Conservation (phyloP, 2,797 vertebrate genomes). For the Lacerta viridis region DNA sequence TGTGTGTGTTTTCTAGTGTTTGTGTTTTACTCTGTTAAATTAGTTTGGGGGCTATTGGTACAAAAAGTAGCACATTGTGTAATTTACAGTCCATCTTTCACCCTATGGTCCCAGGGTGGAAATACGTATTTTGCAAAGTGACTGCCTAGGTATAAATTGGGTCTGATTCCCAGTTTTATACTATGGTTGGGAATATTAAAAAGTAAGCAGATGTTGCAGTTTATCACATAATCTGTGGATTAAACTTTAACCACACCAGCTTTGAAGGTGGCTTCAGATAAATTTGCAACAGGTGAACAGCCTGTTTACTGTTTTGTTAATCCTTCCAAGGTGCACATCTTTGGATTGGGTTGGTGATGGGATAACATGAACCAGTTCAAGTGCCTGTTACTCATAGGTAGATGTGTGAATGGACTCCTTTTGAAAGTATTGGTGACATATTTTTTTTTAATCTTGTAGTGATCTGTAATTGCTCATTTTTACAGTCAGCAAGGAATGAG, state of each 20-base stretch:
- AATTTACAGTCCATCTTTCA: too few relatives aligned
- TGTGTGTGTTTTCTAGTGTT: background rate
- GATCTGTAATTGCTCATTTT: background rate
- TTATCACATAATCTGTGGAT: background rate
- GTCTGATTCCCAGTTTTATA: background rate
- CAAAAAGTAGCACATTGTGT: too few relatives aligned
- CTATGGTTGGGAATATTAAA: background rate
- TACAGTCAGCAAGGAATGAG: background rate
- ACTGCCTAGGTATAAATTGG: background rate
- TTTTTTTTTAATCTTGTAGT: background rate
- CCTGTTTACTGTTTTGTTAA: background rate
- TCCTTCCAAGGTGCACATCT: background rate
- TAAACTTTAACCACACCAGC: background rate
- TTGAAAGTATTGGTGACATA: background rate
- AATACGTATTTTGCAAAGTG: background rate
- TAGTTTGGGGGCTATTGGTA: background rate
- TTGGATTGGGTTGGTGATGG: background rate
- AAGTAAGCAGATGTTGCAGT: background rate
- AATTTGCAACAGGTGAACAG: background rate
- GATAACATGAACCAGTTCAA: background rate
- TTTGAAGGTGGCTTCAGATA: background rate
- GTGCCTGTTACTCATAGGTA: background rate
- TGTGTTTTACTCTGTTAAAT: background rate
- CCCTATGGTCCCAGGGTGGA: background rate
- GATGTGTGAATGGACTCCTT: background rate